A percentile compares a stretch with the other conserved stretches of the same genome.
Conservation (phyloP, 2,888 invertebrate species). For the Malacosoma neustria region DNA sequence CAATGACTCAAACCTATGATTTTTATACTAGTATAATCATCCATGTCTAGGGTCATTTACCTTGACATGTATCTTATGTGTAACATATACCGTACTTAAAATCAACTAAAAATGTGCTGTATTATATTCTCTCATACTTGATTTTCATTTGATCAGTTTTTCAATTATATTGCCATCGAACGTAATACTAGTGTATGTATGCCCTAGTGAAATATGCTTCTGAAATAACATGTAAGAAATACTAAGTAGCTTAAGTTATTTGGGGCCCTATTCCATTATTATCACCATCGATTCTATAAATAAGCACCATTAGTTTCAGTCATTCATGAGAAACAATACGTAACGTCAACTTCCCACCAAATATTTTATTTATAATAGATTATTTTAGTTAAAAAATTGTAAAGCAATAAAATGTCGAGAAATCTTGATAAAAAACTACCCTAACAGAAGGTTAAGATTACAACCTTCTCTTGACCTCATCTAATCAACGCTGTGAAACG, state of each 20-base stretch:
- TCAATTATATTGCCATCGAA: no score
- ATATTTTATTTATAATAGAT: conserved; percentile 54
- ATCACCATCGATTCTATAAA: neutral
- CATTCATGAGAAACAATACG: neutral
- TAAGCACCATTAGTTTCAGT: neutral
- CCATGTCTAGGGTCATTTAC: no score
- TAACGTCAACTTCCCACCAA: conserved; percentile 31
- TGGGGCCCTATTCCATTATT: no score
- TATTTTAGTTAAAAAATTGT: conserved; percentile 50
- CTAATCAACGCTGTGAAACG: conserved; percentile 47
- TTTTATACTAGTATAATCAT: no score
- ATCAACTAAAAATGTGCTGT: no score
- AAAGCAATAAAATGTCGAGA: conserved; percentile 49
- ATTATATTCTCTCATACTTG: no score
- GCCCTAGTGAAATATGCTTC: no score
- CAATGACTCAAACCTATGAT: no score
- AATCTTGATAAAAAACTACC: conserved; percentile 69
- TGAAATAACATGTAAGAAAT: neutral
- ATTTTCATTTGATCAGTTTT: no score
- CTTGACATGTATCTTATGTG: no score
- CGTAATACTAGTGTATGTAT: no score
- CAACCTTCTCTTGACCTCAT: conserved; percentile 54
- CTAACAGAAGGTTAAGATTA: conserved; percentile 58
- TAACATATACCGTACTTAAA: no score
- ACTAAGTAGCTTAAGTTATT: neutral